Evolutionary conservation across 2,113 vertebrate species (phyloP).

Genomic region (Rhinogobius similis): DNA sequence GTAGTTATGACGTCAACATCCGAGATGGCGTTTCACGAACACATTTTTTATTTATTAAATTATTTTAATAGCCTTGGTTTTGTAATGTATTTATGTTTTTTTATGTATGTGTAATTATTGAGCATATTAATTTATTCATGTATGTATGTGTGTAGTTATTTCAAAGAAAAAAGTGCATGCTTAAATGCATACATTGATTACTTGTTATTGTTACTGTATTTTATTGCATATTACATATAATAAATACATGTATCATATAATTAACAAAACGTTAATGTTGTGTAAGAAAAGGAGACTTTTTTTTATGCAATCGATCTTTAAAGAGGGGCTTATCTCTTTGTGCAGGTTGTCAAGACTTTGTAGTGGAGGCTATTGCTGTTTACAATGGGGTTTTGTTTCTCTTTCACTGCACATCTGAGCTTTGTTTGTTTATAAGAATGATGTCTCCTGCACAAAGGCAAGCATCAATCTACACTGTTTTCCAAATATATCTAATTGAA

Average conservation of each 20-base stretch:
- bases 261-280: no score
- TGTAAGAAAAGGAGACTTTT: neutral
- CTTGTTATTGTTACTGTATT: no score
- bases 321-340: slow-evolving; percentile 77
- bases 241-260: no score
- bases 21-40: slow-evolving; percentile 24
- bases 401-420: slow-evolving; percentile 44
- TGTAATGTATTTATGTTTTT: neutral
- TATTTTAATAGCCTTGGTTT: neutral
- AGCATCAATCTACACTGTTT: slow-evolving; percentile 37
- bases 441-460: slow-evolving; percentile 63
- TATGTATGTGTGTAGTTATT: no score
- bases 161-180: no score
- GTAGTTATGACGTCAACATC: slow-evolving; percentile 58
- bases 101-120: no score
- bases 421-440: slow-evolving; percentile 59
- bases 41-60: neutral
- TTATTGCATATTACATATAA: no score
- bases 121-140: neutral
- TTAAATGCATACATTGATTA: no score
- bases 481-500: slow-evolving; percentile 13
- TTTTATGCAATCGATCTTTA: slow-evolving; percentile 18
- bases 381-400: slow-evolving; percentile 50
- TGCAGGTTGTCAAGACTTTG: slow-evolving; percentile 56
- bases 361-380: slow-evolving; percentile 56